Percentiles rank a stretch among this genome's conserved stretches.
phyloP scores from a whole-genome alignment of 2,888 invertebrate species.

The Erynnis tages region DNA sequence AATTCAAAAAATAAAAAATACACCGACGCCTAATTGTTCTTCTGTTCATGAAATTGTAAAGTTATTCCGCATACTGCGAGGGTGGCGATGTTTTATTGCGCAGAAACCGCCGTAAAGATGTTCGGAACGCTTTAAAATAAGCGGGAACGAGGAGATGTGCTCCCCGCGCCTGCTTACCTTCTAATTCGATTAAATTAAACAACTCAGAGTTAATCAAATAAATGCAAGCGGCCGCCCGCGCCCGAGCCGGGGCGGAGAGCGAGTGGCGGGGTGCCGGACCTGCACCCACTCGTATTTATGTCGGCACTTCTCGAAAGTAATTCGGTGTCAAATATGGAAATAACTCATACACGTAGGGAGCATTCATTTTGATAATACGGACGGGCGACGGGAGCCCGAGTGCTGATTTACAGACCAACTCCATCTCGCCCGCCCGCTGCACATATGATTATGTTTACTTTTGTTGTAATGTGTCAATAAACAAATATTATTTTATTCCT shows the following conservation, averaged over 20 bases:
- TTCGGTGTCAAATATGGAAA: conserved; percentile 82
- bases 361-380: conserved; percentile 80
- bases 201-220: conserved; percentile 82
- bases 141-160: conserved; percentile 51
- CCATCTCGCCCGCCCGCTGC: conserved; percentile 40
- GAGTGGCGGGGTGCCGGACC: conserved; percentile 42
- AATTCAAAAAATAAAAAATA: conserved; percentile 75
- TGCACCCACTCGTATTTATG: conserved; percentile 67
- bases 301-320: conserved; percentile 81
- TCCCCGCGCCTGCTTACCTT: conserved; percentile 62
- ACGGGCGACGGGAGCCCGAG: conserved; percentile 64
- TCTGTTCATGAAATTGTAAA: conserved; percentile 81
- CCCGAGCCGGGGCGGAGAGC: conserved; percentile 52
- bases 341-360: conserved; percentile 77
- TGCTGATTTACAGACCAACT: conserved; percentile 65
- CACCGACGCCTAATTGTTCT: conserved; percentile 77
- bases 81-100: conserved; percentile 79
- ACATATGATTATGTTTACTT: conserved; percentile 23
- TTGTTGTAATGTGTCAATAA: too few species aligned
- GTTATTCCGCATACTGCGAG: conserved; percentile 70
- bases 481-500: too few species aligned
- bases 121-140: conserved; percentile 78
- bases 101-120: conserved; percentile 81
- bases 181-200: conserved; percentile 82
- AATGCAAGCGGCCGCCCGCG: conserved; percentile 76